phyloP scores from a whole-genome alignment of 2,888 invertebrate genomes.

The Strigamia maritima region DNA sequence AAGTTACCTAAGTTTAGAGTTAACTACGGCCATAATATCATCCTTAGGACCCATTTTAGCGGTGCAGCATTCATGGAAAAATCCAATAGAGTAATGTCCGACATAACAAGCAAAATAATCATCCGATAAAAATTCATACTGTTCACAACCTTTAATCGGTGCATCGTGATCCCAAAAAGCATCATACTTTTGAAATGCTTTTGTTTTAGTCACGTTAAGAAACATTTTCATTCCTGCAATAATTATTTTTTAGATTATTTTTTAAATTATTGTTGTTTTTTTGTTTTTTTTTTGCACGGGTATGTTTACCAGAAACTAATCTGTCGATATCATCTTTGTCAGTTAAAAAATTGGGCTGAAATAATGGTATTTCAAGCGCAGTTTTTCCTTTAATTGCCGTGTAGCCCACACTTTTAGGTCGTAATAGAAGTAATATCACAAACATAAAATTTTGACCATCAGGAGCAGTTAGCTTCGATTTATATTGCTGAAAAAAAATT shows the following conservation, averaged over 20 bases:
- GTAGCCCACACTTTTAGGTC: slow-evolving; percentile 22
- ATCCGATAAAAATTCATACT: slow-evolving; percentile 31
- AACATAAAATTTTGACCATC: neutral
- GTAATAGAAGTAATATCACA: neutral
- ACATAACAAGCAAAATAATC: slow-evolving; percentile 41
- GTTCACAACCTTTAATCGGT: slow-evolving; percentile 21
- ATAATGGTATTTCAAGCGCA: slow-evolving; percentile 80
- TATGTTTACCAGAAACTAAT: slow-evolving; percentile 68
- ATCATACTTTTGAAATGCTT: slow-evolving; percentile 24
- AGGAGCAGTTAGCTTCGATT: slow-evolving; percentile 50
- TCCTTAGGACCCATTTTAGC: slow-evolving; percentile 38
- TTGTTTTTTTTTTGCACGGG: too few relatives aligned
- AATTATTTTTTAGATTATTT: neutral
- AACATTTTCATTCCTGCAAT: slow-evolving; percentile 14
- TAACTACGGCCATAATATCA: slow-evolving; percentile 40
- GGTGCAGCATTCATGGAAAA: slow-evolving; percentile 38
- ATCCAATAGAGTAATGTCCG: slow-evolving; percentile 18
- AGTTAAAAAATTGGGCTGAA: slow-evolving; percentile 88
- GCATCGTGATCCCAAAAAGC: slow-evolving; percentile 10
- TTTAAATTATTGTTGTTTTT: too few relatives aligned
- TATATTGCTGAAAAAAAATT: neutral
- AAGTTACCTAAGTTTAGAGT: slow-evolving; percentile 37
- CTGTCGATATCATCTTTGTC: slow-evolving; percentile 72
- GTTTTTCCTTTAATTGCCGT: slow-evolving; percentile 67
- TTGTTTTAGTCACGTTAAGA: slow-evolving; percentile 14